phyloP scores from a whole-genome alignment of 2,888 invertebrate species.

The Drosophila vallismaia region DNA sequence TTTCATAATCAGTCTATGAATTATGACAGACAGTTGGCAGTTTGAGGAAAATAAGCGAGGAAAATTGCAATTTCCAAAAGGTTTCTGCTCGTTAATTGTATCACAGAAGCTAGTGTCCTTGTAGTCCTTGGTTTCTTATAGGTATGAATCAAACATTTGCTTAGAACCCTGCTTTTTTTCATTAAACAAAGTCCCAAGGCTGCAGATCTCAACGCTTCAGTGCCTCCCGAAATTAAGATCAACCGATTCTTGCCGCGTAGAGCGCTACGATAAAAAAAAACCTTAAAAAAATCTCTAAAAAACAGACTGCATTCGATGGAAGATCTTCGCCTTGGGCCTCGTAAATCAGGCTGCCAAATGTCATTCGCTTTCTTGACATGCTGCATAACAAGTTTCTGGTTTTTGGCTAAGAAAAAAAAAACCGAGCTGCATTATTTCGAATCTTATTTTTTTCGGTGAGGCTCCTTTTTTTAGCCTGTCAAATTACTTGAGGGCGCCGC shows the following conservation, averaged over 20 bases:
- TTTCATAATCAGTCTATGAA: conserved; percentile 30
- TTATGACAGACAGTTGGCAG: conserved; percentile 16
- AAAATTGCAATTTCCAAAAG: neutral
- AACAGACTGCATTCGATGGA: conserved; percentile 28
- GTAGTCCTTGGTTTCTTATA: too few species aligned
- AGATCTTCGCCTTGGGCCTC: conserved; percentile 44
- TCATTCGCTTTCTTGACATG: conserved; percentile 68
- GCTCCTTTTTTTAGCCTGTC: conserved; percentile 49
- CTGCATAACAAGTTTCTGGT: conserved; percentile 70
- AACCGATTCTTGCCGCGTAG: neutral
- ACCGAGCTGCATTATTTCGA: conserved; percentile 45
- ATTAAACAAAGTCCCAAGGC: conserved; percentile 5
- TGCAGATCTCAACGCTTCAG: neutral
- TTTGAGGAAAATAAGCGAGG: conserved; percentile 1
- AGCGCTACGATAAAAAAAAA: neutral
- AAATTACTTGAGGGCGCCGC: conserved; percentile 78
- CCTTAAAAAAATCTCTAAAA: neutral
- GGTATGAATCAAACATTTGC: neutral
- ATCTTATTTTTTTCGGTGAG: conserved; percentile 10
- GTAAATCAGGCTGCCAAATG: conserved; percentile 65
- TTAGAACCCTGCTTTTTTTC: neutral
- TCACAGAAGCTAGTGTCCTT: neutral
- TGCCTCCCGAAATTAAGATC: conserved; percentile 4
- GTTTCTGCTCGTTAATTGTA: neutral
- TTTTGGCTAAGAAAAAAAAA: conserved; percentile 26